Evolutionary conservation across 2,113 vertebrate genomes (phyloP), one percentile per base, ranked within the genome.

Genomic region (Mus spicilegus): DNA sequence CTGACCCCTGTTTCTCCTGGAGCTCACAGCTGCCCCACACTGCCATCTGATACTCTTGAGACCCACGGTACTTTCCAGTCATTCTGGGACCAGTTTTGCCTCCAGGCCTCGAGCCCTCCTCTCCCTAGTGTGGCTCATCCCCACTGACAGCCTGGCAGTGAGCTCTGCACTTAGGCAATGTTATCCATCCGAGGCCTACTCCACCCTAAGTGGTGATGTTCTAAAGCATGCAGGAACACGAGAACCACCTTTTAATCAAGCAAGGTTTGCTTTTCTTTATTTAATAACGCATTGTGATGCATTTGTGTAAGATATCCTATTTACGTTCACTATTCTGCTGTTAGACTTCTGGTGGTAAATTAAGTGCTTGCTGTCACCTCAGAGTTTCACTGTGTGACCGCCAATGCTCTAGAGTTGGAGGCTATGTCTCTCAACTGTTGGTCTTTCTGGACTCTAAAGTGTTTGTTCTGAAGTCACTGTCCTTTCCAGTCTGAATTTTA

Each of bases 261-360:
- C 89, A 73, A 22, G 36, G 73, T 90, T 87, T 33, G 67, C 67
- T 12, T 36, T 39, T 90, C 90, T 93, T 93, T 81, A 67, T 93
- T 93, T 81, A 67, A 54, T 95, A 63, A 76, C 22, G 87, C 81
- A 67, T 54, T 94, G 7, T 58, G 9, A 93, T 28, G 65, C 28
- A 30, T 65, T 80, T 87, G 61, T 95, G 91, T 96, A 46, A 89
- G 89, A 82, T 22, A 70, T 61, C 42, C 28, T 73, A 33, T 92
- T 93, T 89, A 97, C 58, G 89, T 33, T 92, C 19, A 67, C 95
- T 65, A 51, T 86, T 91, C 77, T 90, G 58, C 80, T 88, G 89
- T 94, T n/a, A 95, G 91, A 93, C 72, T 88, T 42, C 46, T 94
- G 77, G 61, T 82, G 92, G 84, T 90, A 88, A 91, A 80, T 84